A percentile compares a stretch with the other conserved stretches of the same genome.
phyloP scores from a whole-genome alignment of 2,113 vertebrate genomes.

The Oceanites oceanicus region DNA sequence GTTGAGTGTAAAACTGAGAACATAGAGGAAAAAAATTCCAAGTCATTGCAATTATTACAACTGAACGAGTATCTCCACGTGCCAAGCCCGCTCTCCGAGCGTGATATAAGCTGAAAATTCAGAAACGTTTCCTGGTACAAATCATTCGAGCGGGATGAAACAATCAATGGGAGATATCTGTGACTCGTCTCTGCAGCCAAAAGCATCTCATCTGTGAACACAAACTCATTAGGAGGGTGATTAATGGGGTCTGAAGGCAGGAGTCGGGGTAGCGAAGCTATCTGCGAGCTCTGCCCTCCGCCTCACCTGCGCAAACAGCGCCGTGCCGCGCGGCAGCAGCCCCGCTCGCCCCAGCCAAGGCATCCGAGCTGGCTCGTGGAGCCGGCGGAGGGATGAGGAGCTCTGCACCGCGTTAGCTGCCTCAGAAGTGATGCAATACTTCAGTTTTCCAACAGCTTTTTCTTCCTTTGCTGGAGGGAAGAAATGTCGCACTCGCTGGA shows the following conservation, averaged over 20 bases:
- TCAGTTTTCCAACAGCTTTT: background rate
- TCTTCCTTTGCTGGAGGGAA: background rate
- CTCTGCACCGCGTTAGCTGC: background rate
- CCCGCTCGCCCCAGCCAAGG: background rate
- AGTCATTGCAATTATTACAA: background rate
- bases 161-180: background rate
- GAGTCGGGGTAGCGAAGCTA: background rate
- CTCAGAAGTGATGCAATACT: background rate
- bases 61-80: background rate
- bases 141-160: background rate
- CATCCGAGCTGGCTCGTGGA: rapidly evolving
- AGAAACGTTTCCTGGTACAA: background rate
- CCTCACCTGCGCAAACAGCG: rapidly evolving
- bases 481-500: rapidly evolving
- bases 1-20: background rate
- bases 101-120: background rate
- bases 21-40: rapidly evolving
- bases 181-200: background rate
- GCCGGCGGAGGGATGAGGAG: background rate
- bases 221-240: background rate
- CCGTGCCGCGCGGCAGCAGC: rapidly evolving
- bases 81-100: background rate
- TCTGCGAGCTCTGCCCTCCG: background rate
- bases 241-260: background rate
- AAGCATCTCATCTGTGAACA: background rate